phyloP scores from a whole-genome alignment of 2,888 invertebrate genomes.

The Patella caerulea region DNA sequence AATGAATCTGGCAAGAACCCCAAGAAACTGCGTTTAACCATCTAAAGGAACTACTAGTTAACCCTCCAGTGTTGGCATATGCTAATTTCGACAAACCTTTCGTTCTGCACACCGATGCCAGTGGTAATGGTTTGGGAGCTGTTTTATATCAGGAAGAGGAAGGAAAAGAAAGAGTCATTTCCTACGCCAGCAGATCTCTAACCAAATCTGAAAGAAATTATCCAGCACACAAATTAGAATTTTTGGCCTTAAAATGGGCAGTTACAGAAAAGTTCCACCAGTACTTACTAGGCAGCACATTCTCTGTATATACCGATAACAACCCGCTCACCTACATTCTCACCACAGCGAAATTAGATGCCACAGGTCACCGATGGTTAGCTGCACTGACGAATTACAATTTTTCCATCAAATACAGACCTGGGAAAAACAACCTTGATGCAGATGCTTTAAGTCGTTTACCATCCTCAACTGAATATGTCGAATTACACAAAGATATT shows the following conservation, averaged over 20 bases:
- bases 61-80: constrained; percentile 23
- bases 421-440: too few relatives aligned
- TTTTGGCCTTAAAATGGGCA: constrained; percentile 30
- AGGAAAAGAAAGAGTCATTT: not conserved
- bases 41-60: constrained; percentile 16
- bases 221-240: too few relatives aligned
- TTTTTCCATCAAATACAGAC: too few relatives aligned
- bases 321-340: constrained; percentile 12
- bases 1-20: constrained; percentile 13
- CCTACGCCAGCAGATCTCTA: constrained; percentile 15
- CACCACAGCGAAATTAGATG: too few relatives aligned
- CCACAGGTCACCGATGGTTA: too few relatives aligned
- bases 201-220: constrained; percentile 19
- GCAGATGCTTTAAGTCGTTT: too few relatives aligned
- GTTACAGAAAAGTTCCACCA: constrained; percentile 33
- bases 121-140: constrained; percentile 17
- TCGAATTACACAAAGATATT: too few relatives aligned
- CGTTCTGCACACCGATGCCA: constrained; percentile 25
- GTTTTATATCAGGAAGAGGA: constrained; percentile 24
- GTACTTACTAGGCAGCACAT: constrained; percentile 26
- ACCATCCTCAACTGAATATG: too few relatives aligned
- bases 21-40: constrained; percentile 18
- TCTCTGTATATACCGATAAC: constrained; percentile 32
- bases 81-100: constrained; percentile 17
- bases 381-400: too few relatives aligned